Percentiles rank a stretch among this genome's conserved stretches.
Evolutionary conservation across 2,113 vertebrate species (phyloP).

Genomic region (Typhlomys cinereus): DNA sequence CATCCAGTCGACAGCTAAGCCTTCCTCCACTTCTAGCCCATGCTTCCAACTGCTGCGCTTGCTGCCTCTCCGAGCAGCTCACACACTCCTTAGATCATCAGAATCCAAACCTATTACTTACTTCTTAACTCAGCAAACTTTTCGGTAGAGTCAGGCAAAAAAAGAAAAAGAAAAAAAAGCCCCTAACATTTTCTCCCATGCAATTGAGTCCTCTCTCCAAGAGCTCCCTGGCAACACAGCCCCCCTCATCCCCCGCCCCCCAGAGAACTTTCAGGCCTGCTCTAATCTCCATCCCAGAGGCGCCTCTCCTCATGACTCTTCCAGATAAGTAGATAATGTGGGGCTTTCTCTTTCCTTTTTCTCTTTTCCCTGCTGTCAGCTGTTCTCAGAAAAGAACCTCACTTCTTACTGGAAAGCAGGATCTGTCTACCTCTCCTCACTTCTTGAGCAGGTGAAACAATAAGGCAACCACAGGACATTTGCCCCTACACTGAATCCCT

Average conservation of each 20-base stretch:
- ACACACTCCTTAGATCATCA: constrained; percentile 12
- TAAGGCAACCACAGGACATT: not conserved
- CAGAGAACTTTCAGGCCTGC: not conserved
- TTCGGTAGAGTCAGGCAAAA: constrained; percentile 69
- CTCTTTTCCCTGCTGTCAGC: constrained; percentile 26
- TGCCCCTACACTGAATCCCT: not conserved
- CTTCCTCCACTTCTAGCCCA: not conserved
- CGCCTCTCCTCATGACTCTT: not conserved
- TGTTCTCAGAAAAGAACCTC: constrained; percentile 12
- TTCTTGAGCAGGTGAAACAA: not conserved
- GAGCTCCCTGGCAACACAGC: not conserved
- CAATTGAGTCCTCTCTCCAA: constrained; percentile 49
- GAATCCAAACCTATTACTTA: constrained; percentile 43
- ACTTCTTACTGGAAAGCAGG: not conserved
- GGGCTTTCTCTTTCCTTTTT: not conserved
- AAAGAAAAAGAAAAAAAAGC: no score
- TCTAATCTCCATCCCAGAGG: not conserved
- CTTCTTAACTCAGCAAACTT: constrained; percentile 58
- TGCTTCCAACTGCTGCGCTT: not conserved
- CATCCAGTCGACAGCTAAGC: not conserved
- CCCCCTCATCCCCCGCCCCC: not conserved
- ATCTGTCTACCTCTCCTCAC: not conserved
- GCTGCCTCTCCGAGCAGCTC: not conserved
- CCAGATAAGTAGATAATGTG: not conserved
- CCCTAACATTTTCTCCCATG: constrained; percentile 38